Percentiles rank a stretch among this genome's conserved stretches.
These are phyloP conservation scores for Poeciliopsis presidionis DNA, from an alignment of 2,797 vertebrate genomes.

Conservation along the genomic window DNA sequence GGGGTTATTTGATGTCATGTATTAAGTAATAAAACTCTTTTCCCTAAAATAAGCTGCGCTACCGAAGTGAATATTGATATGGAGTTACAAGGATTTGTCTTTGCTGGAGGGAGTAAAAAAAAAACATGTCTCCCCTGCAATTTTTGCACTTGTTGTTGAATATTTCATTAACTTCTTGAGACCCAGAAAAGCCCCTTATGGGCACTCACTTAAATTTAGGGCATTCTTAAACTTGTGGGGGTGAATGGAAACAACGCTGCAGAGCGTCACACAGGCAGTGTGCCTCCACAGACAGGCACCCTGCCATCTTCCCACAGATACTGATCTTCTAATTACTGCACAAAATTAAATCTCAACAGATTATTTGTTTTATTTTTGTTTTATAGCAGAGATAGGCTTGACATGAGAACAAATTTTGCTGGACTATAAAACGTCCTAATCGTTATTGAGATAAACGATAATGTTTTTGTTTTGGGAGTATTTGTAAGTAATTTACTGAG, in stretches of 20 bases:
- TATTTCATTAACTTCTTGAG: constrained; percentile 33
- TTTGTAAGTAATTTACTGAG: too few relatives aligned
- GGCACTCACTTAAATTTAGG: constrained; percentile 5
- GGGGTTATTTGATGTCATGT: constrained; percentile 29
- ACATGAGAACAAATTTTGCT: too few relatives aligned
- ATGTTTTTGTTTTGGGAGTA: too few relatives aligned
- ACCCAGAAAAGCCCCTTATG: constrained; percentile 20
- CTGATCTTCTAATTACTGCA: background rate
- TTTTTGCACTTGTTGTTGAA: constrained; percentile 26
- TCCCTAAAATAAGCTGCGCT: constrained; percentile 10
- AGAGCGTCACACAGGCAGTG: constrained; percentile 3
- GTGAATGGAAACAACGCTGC: constrained; percentile 26
- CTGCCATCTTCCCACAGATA: constrained; percentile 16
- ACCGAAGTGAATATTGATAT: constrained; percentile 10
- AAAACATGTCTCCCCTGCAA: background rate
- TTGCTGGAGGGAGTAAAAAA: constrained; percentile 6
- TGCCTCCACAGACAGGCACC: constrained; percentile 23
- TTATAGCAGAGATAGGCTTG: too few relatives aligned
- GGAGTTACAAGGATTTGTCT: constrained; percentile 26
- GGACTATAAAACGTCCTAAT: too few relatives aligned
- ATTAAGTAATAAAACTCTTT: constrained; percentile 15
- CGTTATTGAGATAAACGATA: too few relatives aligned
- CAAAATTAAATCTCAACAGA: background rate
- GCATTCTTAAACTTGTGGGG: constrained; percentile 9
- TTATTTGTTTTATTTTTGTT: background rate